Percentiles rank a stretch among this genome's conserved stretches.
These are phyloP conservation scores for Sympetrum striolatum DNA, from an alignment of 2,888 invertebrate genomes.

Conservation along the genomic window DNA sequence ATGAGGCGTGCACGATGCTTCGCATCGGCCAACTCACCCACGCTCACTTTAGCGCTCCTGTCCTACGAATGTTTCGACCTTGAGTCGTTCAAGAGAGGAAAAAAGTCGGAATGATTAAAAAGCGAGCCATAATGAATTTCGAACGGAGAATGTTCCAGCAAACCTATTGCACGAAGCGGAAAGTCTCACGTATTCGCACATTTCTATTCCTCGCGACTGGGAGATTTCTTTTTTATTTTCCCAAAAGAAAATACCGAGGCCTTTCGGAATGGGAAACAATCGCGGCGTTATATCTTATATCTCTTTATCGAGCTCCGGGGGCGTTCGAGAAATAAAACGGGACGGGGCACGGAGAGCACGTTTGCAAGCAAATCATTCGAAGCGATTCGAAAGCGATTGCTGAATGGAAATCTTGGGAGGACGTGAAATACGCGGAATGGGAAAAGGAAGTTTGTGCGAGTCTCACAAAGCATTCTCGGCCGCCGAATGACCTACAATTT, in stretches of 20 bases:
- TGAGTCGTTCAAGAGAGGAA: not conserved
- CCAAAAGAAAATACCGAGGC: too few species aligned
- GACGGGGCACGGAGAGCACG: not conserved
- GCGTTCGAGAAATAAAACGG: not conserved
- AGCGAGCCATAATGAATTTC: not conserved
- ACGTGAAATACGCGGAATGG: not conserved
- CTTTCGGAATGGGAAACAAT: not conserved
- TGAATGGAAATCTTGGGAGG: not conserved
- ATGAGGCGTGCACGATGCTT: not conserved
- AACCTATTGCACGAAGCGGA: not conserved
- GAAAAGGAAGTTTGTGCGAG: not conserved
- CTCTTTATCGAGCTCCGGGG: not conserved
- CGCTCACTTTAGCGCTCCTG: not conserved
- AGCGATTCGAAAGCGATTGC: not conserved
- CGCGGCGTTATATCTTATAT: not conserved
- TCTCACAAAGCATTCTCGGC: not conserved
- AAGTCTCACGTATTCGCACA: not conserved
- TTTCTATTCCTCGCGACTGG: too few species aligned
- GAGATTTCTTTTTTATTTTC: too few species aligned
- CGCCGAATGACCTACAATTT: not conserved
- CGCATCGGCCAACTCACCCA: not conserved
- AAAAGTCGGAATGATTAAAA: not conserved
- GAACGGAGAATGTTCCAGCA: not conserved
- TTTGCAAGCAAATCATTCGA: not conserved
- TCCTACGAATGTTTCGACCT: not conserved